A percentile compares a stretch with the other conserved stretches of the same genome.
Evolutionary conservation across 2,888 invertebrate genomes (phyloP).

Genomic region (Nowickia ferox): DNA sequence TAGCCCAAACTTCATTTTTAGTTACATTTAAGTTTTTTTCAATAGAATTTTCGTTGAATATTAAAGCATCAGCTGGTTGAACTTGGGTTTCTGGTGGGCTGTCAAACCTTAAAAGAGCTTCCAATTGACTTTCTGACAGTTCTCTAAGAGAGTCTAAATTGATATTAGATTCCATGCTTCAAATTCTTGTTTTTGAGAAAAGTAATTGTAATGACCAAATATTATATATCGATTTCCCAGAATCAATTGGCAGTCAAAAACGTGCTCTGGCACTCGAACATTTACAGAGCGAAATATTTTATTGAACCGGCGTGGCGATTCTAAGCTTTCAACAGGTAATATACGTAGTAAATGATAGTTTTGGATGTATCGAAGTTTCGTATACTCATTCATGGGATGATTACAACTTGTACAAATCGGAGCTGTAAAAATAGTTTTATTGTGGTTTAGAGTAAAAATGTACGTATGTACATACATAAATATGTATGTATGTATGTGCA

Average conservation of each 20-base stretch:
- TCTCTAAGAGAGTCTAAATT: conserved; percentile 67
- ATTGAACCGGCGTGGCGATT: conserved; percentile 75
- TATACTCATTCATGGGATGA: conserved; percentile 79
- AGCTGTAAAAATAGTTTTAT: conserved; percentile 72
- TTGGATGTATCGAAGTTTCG: conserved; percentile 78
- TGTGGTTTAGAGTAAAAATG: neutral
- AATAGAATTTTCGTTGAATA: neutral
- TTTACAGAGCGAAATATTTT: conserved; percentile 76
- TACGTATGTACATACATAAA: no score
- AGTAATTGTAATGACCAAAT: conserved; percentile 78
- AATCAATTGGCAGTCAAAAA: conserved; percentile 77
- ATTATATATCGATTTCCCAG: conserved; percentile 79
- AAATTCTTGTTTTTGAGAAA: conserved; percentile 75
- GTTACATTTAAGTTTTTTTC: neutral
- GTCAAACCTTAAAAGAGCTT: conserved; percentile 74
- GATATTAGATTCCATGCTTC: conserved; percentile 80
- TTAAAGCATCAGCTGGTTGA: conserved; percentile 20
- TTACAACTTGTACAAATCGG: conserved; percentile 78
- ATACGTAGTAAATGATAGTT: conserved; percentile 77
- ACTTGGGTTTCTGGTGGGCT: conserved; percentile 67
- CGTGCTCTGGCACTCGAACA: conserved; percentile 77
- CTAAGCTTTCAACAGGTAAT: conserved; percentile 76
- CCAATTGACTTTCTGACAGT: conserved; percentile 73
- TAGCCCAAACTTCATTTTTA: neutral
- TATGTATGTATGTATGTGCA: no score